Evolutionary conservation across 2,888 invertebrate species (phyloP), one percentile per base, ranked within the genome.

Genomic region (Nesidiocoris tenuis): DNA sequence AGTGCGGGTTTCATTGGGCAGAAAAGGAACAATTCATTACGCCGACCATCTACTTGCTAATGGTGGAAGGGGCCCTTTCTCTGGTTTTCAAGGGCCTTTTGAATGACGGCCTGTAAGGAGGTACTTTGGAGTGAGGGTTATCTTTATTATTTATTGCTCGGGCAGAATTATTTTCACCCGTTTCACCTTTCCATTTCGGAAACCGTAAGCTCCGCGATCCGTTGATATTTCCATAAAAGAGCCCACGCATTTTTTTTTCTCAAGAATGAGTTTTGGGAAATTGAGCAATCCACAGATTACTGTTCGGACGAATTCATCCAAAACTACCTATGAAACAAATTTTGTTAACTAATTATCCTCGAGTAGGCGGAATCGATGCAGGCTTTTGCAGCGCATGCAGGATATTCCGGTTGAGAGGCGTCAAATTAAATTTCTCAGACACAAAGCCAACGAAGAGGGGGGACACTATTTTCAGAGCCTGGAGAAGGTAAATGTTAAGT

Each of bases 1-100:
- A 39, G 65, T 65, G 65, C 24, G 25, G 25, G 65, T 65, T 65
- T 39, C 25, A 65, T 65, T 65, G 65, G 65, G 65, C 39, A 65
- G 65, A 65, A 65, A 39, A 39, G 39, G 65, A 65, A 65, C 65
- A 65, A 65, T 65, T 39, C 65, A 65, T 65, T 65, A 65, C 65
- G 17, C 39, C 39, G 25, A 39, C 39, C 24, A 65, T 65, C 65
- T 39, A 65, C 65, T 65, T 65, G 19, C 39, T 39, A 39, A 39
- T 39, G 39, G 39, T 3, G 12, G 5, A 12, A 12, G 25, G 25
- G 65, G 65, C 65, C 19, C 25, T 39, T 65, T 19, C n/a, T 39
- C 39, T 18, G 65, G 18, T 39, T 39, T 65, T 39, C 65, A 39
- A 18, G 65, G 65, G 12, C 39, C 39, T 39, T 39, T 39, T 39